Conservation (phyloP, 2,113 vertebrate genomes). For the Picathartes gymnocephalus region DNA sequence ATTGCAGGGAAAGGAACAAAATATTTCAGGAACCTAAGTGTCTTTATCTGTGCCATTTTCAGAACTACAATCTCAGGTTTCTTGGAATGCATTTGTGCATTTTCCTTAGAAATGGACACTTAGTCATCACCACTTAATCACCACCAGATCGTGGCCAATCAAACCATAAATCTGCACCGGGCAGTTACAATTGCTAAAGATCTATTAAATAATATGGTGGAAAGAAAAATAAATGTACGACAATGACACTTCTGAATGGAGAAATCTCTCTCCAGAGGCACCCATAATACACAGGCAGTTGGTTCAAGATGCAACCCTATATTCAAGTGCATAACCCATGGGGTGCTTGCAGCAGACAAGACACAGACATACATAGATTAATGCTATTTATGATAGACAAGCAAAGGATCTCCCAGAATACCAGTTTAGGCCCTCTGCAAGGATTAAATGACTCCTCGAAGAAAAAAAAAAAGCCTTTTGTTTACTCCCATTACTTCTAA, state of each 20-base stretch:
- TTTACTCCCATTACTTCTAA: background rate
- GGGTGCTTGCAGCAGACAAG: background rate
- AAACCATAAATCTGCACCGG: background rate
- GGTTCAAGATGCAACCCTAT: background rate
- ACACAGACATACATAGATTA: background rate
- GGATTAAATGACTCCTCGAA: background rate
- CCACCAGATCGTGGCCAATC: background rate
- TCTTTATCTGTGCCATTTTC: background rate
- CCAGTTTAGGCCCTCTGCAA: background rate
- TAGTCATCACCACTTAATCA: background rate
- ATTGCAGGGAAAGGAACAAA: background rate
- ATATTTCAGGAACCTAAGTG: background rate
- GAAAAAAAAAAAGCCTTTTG: background rate
- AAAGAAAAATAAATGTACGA: background rate
- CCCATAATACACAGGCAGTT: background rate
- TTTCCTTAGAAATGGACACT: background rate
- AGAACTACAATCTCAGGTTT: accelerated
- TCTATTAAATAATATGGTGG: background rate
- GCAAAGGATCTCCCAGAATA: background rate
- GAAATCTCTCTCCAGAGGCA: background rate
- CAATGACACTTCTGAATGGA: background rate
- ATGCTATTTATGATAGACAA: background rate
- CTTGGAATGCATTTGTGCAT: background rate
- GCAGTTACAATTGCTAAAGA: background rate
- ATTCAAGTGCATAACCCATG: background rate